Evolutionary conservation across 2,113 vertebrate species (phyloP).

Genomic region (Aspiorhynchus laticeps): DNA sequence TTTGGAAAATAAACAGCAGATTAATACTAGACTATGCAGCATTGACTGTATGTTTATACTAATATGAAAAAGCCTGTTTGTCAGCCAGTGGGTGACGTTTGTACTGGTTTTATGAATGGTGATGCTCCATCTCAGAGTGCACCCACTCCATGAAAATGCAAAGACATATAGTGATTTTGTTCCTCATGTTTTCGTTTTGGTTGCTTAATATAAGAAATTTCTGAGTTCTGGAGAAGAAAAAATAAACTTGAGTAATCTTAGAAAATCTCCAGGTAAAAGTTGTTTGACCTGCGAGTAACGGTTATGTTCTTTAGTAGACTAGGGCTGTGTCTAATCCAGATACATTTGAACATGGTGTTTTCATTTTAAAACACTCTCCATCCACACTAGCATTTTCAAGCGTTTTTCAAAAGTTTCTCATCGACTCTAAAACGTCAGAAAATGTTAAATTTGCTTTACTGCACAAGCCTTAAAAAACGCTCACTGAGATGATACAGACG

Average conservation of each 20-base stretch:
- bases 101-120: not conserved
- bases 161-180: not conserved
- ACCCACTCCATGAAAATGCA: not conserved
- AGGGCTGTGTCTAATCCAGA: no score
- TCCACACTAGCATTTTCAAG: no score
- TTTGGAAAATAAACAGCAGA: conserved; percentile 34
- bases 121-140: not conserved
- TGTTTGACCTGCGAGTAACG: not conserved
- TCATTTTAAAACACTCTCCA: no score
- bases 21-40: conserved; percentile 14
- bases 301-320: not conserved
- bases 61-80: not conserved
- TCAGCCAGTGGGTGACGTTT: not conserved
- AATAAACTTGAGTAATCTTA: not conserved
- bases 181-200: not conserved
- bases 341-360: no score
- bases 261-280: not conserved
- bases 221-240: not conserved
- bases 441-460: no score
- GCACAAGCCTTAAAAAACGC: no score
- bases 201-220: no score
- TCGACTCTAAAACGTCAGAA: no score
- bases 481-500: no score
- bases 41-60: conserved; percentile 10
- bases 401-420: no score